These are phyloP conservation scores for Dissostichus mawsoni DNA, from an alignment of 2,113 vertebrate species.

Conservation along the genomic window DNA sequence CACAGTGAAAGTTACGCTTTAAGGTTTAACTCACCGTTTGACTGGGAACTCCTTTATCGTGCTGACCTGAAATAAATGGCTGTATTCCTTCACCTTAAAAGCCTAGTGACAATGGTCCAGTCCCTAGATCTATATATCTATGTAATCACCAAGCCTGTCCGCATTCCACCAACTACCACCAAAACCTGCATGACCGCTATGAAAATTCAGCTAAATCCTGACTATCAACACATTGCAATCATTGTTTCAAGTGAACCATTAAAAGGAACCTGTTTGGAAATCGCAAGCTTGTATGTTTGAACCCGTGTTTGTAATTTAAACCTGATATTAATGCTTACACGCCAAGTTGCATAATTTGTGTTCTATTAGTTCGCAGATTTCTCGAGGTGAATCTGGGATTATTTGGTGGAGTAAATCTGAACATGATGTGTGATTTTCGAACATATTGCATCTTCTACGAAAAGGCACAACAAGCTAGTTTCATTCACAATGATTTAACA, in stretches of 20 bases:
- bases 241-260: constrained; percentile 43
- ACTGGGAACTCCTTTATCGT: constrained; percentile 32
- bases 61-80: constrained; percentile 29
- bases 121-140: constrained; percentile 26
- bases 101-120: constrained; percentile 19
- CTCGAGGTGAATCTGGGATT: constrained; percentile 5
- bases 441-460: constrained; percentile 32
- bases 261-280: constrained; percentile 68
- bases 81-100: constrained; percentile 19
- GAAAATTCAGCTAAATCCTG: constrained; percentile 61
- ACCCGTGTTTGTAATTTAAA: constrained; percentile 26
- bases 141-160: constrained; percentile 37
- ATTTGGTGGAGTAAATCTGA: constrained; percentile 1
- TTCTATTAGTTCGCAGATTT: neutral
- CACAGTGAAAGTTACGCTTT: constrained; percentile 49
- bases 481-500: constrained; percentile 68
- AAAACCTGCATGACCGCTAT: constrained; percentile 75
- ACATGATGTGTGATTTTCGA: constrained; percentile 37
- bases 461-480: constrained; percentile 11
- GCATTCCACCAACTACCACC: constrained; percentile 55
- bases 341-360: neutral
- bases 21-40: neutral
- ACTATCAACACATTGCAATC: constrained; percentile 53
- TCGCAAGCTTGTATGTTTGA: constrained; percentile 37
- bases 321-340: neutral